Conservation (phyloP, 2,888 invertebrate genomes). For the Oscheius sp. region DNA sequence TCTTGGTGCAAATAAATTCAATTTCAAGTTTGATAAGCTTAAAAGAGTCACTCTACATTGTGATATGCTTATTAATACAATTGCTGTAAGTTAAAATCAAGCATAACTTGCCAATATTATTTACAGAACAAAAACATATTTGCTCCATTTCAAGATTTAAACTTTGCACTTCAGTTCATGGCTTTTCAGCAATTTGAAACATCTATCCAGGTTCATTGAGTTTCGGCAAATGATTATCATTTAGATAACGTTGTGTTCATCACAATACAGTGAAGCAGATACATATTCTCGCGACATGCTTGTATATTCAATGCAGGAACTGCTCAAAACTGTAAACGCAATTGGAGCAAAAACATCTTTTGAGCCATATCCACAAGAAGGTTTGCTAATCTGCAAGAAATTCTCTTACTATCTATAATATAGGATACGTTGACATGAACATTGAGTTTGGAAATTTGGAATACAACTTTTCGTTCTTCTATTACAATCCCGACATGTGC, state of each 20-base stretch:
- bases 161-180: conserved; percentile 47
- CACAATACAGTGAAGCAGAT: conserved; percentile 39
- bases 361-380: conserved; percentile 46
- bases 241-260: conserved; percentile 52
- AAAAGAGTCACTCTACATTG: conserved; percentile 52
- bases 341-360: conserved; percentile 47
- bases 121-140: conserved; percentile 38
- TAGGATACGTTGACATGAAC: conserved; percentile 63
- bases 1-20: conserved; percentile 32
- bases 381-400: neutral
- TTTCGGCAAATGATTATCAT: neutral
- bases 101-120: neutral
- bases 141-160: conserved; percentile 56
- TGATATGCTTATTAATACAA: conserved; percentile 56
- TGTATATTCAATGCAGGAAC: conserved; percentile 47
- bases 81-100: conserved; percentile 31
- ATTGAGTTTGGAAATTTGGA: conserved; percentile 58
- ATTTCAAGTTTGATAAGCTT: conserved; percentile 32
- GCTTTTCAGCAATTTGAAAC: conserved; percentile 48
- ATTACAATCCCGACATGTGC: conserved; percentile 64
- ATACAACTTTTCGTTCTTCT: conserved; percentile 67
- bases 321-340: conserved; percentile 35
- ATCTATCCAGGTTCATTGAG: conserved; percentile 49
- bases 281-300: conserved; percentile 34
- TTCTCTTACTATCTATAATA: neutral